phyloP scores from a whole-genome alignment of 1,140 invertebrate genomes.

The Conopomorpha cramerella region DNA sequence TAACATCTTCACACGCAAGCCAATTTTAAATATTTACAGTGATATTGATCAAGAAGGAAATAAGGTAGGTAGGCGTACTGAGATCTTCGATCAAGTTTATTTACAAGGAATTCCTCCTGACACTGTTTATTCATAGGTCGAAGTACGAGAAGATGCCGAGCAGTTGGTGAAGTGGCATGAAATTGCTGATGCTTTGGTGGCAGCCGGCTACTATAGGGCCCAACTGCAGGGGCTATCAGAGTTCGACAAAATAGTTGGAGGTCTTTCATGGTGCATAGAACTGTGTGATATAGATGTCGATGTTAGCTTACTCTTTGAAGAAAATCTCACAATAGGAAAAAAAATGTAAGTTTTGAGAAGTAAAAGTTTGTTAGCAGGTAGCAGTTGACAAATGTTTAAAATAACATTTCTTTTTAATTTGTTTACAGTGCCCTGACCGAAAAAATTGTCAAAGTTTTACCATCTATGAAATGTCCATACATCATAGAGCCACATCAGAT shows the following conservation, averaged over 20 bases:
- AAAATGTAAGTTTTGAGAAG: conserved; percentile 97
- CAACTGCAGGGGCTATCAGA: conserved; percentile 90
- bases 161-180: conserved; percentile 87
- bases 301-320: conserved; percentile 93
- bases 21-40: conserved; percentile 41
- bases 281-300: conserved; percentile 94
- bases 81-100: too few relatives aligned
- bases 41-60: conserved; percentile 44
- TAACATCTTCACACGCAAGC: conserved; percentile 41
- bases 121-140: conserved; percentile 42
- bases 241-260: conserved; percentile 97
- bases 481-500: conserved; percentile 97
- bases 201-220: conserved; percentile 94
- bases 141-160: conserved; percentile 92
- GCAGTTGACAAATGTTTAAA: too few relatives aligned
- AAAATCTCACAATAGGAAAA: conserved; percentile 95
- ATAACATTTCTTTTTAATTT: conserved; percentile 5
- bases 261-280: conserved; percentile 97
- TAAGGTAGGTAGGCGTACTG: conserved; percentile 37
- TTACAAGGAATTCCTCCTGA: too few relatives aligned
- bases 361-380: too few relatives aligned
- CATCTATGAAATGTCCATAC: conserved; percentile 92
- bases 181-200: conserved; percentile 88
- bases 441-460: conserved; percentile 91
- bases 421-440: conserved; percentile 78